Conservation (phyloP, 1,140 invertebrate genomes). For the Batillaria attramentaria region DNA sequence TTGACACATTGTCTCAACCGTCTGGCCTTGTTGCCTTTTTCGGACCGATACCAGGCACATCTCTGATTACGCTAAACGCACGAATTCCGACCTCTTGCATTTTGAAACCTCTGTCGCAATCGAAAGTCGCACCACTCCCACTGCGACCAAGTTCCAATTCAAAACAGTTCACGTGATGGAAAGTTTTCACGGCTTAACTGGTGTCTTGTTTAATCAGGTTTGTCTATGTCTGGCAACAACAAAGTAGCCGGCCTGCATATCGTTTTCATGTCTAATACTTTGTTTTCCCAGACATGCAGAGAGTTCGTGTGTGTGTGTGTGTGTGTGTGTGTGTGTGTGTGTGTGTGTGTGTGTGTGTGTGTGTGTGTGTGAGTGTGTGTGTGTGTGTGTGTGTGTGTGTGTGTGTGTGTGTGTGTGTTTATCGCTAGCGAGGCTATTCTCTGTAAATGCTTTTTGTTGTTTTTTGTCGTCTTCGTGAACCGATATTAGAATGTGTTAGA, state of each 20-base stretch:
- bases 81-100: neutral
- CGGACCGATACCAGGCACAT: neutral
- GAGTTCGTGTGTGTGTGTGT: neutral
- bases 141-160: no score
- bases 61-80: no score
- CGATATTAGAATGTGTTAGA: neutral
- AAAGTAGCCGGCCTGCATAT: no score
- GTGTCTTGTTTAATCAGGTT: neutral
- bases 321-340: neutral
- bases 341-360: neutral
- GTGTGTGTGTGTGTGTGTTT: neutral
- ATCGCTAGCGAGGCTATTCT: neutral
- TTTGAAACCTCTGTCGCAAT: neutral
- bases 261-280: no score
- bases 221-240: neutral
- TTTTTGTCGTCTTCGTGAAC: neutral
- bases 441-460: neutral
- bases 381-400: neutral
- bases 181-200: neutral
- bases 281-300: no score
- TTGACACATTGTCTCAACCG: neutral
- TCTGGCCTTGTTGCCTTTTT: neutral
- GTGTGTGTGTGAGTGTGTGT: neutral
- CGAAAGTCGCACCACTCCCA: no score
- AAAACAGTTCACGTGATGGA: neutral